Percentiles rank a stretch among this genome's conserved stretches.
These are phyloP conservation scores for Cygnus atratus DNA, from an alignment of 2,113 vertebrate genomes.

Conservation along the genomic window DNA sequence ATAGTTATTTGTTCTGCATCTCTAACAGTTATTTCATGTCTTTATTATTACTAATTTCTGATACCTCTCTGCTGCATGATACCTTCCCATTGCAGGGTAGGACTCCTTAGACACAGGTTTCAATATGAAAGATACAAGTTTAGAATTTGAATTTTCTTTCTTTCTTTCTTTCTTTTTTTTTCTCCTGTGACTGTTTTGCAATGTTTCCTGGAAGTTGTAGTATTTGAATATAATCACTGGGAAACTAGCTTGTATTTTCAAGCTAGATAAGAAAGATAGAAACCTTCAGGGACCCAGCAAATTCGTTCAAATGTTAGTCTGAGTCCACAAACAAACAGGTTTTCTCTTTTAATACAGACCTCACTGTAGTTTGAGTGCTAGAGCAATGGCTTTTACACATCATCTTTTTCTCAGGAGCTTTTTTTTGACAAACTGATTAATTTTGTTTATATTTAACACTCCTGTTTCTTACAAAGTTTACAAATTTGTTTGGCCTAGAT, in stretches of 20 bases:
- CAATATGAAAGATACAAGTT: not conserved
- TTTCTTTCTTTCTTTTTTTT: no score
- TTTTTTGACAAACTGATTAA: not conserved
- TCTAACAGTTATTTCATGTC: not conserved
- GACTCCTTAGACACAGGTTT: not conserved
- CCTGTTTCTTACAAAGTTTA: not conserved
- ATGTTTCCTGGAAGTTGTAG: not conserved
- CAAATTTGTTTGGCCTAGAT: not conserved
- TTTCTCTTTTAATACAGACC: not conserved
- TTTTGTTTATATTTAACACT: not conserved
- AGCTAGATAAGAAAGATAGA: not conserved
- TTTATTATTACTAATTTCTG: not conserved
- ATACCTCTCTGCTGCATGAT: not conserved
- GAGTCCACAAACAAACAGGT: not conserved
- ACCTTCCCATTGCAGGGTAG: not conserved
- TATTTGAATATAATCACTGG: not conserved
- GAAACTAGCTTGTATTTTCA: not conserved
- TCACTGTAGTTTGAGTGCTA: not conserved
- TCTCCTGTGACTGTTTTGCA: not conserved
- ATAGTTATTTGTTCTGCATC: not conserved
- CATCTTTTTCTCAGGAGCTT: not conserved
- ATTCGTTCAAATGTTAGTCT: not conserved
- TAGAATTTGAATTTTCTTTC: not conserved
- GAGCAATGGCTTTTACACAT: not conserved
- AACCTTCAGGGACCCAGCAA: not conserved